Evolutionary conservation across 2,797 vertebrate species (phyloP), one percentile per base, ranked within the genome.

Genomic region (Sus cebifrons): DNA sequence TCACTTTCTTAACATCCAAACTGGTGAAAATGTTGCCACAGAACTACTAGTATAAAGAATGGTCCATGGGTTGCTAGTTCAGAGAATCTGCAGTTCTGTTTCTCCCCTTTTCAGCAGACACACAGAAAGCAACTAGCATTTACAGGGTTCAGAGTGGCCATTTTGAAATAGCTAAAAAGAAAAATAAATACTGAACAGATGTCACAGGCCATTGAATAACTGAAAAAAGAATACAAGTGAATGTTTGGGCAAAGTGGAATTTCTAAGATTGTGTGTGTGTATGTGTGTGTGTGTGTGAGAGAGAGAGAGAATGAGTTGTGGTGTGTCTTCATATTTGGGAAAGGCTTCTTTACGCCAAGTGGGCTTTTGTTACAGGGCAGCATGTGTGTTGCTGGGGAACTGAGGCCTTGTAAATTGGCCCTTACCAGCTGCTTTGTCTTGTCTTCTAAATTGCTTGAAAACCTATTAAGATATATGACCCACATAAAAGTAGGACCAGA

Each of bases 391-490:
- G 86, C 89, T 94, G 14, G 67, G 77, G 89, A 96, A 97, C 79
- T 36, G 7, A 94, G 96, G 96, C 73, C 94, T 64, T 97, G 96
- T 98, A 97, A 98, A 98, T 98, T 95, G 97, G 95, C 94, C 87
- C 79, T 96, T 91, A 93, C 95, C 98, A 98, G 98, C 96, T 95
- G 98, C 98, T 98, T 98, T 97, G 95, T 98, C 97, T 98, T 96
- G 96, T 98, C 97, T 86, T 95, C 95, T 93, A 97, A 98, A 98
- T 98, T 96, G 97, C 97, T 98, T 94, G 95, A 97, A 98, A 98
- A 87, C 96, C 98, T 97, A 97, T 98, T 98, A 98, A 97, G 98
- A 98, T 97, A 95, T 98, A 96, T 97, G 97, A 98, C 92, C 88
- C 97, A 96, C 98, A 97, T 98, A 98, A 98, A 98, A 98, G 82